A percentile compares a stretch with the other conserved stretches of the same genome.
These are phyloP conservation scores for Amphibalanus amphitrite DNA, from an alignment of 1,140 invertebrate species.

Conservation along the genomic window DNA sequence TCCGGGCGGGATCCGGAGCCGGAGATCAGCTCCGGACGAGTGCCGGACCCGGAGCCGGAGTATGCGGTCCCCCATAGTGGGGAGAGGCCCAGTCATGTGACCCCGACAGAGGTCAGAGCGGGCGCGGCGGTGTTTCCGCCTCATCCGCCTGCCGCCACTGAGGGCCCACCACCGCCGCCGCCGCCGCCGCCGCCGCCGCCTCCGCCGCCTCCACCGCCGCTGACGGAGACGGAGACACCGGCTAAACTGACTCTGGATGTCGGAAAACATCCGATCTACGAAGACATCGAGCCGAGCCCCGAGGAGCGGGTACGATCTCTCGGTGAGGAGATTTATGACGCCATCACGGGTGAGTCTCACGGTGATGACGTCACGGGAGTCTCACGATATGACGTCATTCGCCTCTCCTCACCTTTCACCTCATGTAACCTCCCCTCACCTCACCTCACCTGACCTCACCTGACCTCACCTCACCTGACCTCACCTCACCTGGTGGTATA, in stretches of 20 bases:
- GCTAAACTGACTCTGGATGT: too few relatives aligned
- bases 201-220: too few relatives aligned
- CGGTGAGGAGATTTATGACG: not conserved
- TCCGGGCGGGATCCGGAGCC: not conserved
- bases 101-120: not conserved
- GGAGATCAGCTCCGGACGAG: too few relatives aligned
- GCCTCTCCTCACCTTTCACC: too few relatives aligned
- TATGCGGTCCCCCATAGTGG: not conserved
- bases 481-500: too few relatives aligned
- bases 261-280: not conserved
- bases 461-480: too few relatives aligned
- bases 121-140: too few relatives aligned
- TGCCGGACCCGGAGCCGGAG: not conserved
- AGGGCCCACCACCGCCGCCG: not conserved
- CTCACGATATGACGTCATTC: too few relatives aligned
- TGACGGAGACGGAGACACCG: not conserved
- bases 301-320: not conserved
- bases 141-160: not conserved
- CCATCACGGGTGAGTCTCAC: not conserved
- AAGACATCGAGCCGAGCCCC: not conserved
- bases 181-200: too few relatives aligned
- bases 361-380: too few relatives aligned
- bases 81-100: not conserved
- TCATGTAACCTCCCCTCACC: too few relatives aligned
- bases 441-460: too few relatives aligned